phyloP scores from a whole-genome alignment of 2,888 invertebrate species.

The Exocentrus adspersus region DNA sequence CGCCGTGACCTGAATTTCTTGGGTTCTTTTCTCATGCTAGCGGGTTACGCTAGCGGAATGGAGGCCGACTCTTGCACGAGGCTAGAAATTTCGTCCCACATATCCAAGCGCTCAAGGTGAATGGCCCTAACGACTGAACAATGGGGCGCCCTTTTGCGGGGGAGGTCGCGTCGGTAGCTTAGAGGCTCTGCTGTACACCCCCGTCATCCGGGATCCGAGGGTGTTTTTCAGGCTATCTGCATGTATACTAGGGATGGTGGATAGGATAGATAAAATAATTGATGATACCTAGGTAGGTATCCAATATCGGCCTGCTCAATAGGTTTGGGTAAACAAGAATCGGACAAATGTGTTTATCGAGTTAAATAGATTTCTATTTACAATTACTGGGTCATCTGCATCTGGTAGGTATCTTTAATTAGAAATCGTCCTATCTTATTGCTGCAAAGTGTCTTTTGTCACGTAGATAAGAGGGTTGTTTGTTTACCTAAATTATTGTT shows the following conservation, averaged over 20 bases:
- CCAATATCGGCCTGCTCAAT: conserved; percentile 5
- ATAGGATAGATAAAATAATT: too few species aligned
- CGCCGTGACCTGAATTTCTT: conserved; percentile 55
- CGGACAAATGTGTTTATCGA: conserved; percentile 2
- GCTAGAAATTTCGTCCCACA: conserved; percentile 46
- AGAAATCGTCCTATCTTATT: too few species aligned
- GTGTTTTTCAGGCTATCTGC: conserved; percentile 4
- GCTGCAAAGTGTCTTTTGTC: too few species aligned
- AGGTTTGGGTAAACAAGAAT: background rate
- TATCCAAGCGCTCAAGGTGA: conserved; percentile 53
- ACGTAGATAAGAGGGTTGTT: too few species aligned
- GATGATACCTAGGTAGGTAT: background rate
- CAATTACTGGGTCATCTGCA: too few species aligned
- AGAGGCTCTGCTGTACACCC: background rate
- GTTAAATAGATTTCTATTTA: too few species aligned
- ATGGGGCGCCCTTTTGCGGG: conserved; percentile 33
- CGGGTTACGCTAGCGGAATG: conserved; percentile 24
- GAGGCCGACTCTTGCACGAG: conserved; percentile 35
- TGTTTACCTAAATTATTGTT: too few species aligned
- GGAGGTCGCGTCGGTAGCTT: conserved; percentile 22
- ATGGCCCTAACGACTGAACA: conserved; percentile 46
- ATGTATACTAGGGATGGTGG: too few species aligned
- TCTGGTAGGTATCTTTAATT: too few species aligned
- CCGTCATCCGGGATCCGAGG: conserved; percentile 10
- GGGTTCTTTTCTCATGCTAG: conserved; percentile 10